These are phyloP conservation scores for Diadophis punctatus DNA, from an alignment of 2,113 vertebrate species.

Conservation along the genomic window DNA sequence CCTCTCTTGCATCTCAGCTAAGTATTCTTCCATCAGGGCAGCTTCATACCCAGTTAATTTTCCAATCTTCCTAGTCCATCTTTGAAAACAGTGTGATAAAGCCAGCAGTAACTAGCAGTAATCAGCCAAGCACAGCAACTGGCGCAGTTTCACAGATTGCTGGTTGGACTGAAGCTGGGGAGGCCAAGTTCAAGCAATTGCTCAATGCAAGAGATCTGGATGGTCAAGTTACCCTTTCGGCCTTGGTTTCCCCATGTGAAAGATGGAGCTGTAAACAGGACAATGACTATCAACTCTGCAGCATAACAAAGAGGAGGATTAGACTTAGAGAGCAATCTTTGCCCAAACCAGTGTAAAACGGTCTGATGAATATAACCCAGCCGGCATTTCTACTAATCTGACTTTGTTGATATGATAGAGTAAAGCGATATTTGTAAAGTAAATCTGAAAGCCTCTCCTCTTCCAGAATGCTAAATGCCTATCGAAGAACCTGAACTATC, in stretches of 20 bases:
- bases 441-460: conserved; percentile 24
- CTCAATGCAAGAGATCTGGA: background rate
- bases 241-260: background rate
- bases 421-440: conserved; percentile 27
- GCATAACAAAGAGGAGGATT: background rate
- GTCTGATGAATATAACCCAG: background rate
- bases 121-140: background rate
- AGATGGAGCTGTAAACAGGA: background rate
- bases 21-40: background rate
- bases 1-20: background rate
- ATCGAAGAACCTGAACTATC: conserved; percentile 21
- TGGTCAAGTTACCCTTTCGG: background rate
- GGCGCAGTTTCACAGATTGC: background rate
- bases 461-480: background rate
- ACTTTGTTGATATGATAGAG: conserved; percentile 13
- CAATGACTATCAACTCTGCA: background rate
- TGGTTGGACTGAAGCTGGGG: background rate
- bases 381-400: background rate
- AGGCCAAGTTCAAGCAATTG: background rate
- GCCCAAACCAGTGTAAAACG: background rate
- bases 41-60: conserved; percentile 5
- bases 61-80: background rate
- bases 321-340: background rate
- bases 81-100: conserved; percentile 7
- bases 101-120: background rate